Evolutionary conservation across 2,113 vertebrate species (phyloP).

Genomic region (Platysteira castanea): DNA sequence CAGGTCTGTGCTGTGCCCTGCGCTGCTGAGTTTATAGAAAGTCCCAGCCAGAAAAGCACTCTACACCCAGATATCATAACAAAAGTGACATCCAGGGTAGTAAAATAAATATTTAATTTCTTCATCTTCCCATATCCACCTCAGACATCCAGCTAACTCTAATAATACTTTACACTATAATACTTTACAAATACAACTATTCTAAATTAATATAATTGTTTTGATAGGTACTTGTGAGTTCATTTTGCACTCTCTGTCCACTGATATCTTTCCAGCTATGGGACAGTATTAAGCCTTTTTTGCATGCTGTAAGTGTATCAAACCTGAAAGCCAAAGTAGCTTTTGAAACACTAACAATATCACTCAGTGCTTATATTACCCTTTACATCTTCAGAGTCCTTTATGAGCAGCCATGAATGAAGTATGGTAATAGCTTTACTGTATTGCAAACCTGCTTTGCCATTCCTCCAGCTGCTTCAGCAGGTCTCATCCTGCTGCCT

Average conservation of each 20-base stretch:
- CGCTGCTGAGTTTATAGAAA: neutral
- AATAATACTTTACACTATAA: constrained; percentile 21
- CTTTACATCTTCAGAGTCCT: neutral
- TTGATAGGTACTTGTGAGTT: neutral
- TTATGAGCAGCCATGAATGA: neutral
- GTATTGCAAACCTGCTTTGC: neutral
- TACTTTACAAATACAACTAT: neutral
- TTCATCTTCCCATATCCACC: constrained; percentile 1
- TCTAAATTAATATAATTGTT: constrained; percentile 26
- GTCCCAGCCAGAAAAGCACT: constrained; percentile 34
- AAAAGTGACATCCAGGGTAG: constrained; percentile 24
- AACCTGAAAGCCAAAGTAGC: constrained; percentile 3
- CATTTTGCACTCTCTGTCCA: neutral
- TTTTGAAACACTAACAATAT: constrained; percentile 46
- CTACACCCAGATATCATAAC: constrained; percentile 38
- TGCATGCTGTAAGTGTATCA: neutral
- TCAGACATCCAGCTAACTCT: constrained; percentile 14
- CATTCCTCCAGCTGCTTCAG: neutral
- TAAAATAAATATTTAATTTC: constrained; percentile 56
- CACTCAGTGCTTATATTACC: constrained; percentile 31
- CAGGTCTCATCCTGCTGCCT: neutral
- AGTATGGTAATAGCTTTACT: neutral
- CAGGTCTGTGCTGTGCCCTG: neutral
- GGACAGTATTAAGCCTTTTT: neutral
- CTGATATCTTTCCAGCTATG: neutral